Percentiles rank a stretch among this genome's conserved stretches.
Conservation (phyloP, 2,113 vertebrate genomes). For the Gulo gulo region DNA sequence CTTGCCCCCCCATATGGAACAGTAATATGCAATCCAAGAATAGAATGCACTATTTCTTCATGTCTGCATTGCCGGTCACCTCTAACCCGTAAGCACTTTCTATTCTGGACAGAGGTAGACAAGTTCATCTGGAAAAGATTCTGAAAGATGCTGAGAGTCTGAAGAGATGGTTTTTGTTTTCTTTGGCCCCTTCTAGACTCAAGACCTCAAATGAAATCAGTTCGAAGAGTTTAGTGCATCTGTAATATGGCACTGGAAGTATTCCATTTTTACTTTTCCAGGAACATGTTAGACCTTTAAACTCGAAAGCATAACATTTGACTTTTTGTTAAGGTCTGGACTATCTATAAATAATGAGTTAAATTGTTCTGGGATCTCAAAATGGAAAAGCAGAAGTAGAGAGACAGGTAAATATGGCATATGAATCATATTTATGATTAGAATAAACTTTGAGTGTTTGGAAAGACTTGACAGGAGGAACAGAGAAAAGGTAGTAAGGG, state of each 20-base stretch:
- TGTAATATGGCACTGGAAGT: not conserved
- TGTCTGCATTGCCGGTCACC: slow-evolving; percentile 55
- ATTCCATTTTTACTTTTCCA: slow-evolving; percentile 39
- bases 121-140: slow-evolving; percentile 61
- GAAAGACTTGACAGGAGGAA: not conserved
- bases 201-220: slow-evolving; percentile 36
- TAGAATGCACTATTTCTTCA: slow-evolving; percentile 71
- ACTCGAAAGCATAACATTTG: slow-evolving; percentile 3
- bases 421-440: not conserved
- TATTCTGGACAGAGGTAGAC: not conserved
- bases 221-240: not conserved
- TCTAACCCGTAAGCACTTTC: slow-evolving; percentile 58
- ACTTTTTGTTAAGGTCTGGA: not conserved
- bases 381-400: not conserved
- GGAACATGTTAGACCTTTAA: slow-evolving; percentile 27
- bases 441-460: not conserved
- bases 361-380: not conserved
- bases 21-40: slow-evolving; percentile 77
- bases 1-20: slow-evolving; percentile 78
- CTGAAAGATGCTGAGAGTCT: slow-evolving; percentile 28
- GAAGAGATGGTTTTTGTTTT: slow-evolving; percentile 62
- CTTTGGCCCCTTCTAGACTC: slow-evolving; percentile 19
- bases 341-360: slow-evolving; percentile 1
- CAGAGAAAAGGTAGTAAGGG: not conserved
- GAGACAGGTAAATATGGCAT: not conserved